Percentiles rank a stretch among this genome's conserved stretches.
Conservation (phyloP, 1,140 invertebrate genomes). For the Apis cerana region DNA sequence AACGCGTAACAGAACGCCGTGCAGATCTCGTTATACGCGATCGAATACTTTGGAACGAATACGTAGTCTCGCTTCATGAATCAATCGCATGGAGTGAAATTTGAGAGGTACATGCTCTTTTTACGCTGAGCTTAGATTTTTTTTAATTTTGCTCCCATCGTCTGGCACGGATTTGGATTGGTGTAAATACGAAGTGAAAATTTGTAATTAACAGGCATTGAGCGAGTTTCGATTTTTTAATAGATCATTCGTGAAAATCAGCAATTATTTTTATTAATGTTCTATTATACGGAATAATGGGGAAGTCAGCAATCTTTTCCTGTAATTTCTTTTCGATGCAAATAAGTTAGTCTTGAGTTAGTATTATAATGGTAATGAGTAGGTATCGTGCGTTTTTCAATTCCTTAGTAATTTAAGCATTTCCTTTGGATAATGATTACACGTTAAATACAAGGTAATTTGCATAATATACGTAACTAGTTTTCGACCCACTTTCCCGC, state of each 20-base stretch:
- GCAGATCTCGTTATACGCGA: background rate
- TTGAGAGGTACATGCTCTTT: background rate
- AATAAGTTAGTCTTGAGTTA: background rate
- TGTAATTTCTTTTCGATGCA: background rate
- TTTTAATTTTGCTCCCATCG: background rate
- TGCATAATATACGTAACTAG: constrained; percentile 40
- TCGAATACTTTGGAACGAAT: background rate
- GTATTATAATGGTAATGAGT: constrained; percentile 12
- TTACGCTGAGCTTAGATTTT: background rate
- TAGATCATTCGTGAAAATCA: no score
- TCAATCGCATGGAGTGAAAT: background rate
- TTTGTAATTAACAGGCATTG: no score
- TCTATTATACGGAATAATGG: background rate
- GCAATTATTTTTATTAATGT: no score
- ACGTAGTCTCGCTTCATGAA: background rate
- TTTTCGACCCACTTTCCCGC: constrained; percentile 31
- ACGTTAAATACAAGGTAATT: constrained; percentile 7
- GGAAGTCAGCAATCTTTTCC: background rate
- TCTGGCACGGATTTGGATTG: background rate
- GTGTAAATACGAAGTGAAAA: no score
- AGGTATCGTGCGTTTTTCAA: background rate
- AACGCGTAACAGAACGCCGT: background rate
- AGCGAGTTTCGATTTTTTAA: no score
- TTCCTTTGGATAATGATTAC: background rate
- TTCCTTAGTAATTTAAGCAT: background rate